Base-by-base conservation (phyloP, 2,888 invertebrate species). In the Caenorhabditis sp. region DNA sequence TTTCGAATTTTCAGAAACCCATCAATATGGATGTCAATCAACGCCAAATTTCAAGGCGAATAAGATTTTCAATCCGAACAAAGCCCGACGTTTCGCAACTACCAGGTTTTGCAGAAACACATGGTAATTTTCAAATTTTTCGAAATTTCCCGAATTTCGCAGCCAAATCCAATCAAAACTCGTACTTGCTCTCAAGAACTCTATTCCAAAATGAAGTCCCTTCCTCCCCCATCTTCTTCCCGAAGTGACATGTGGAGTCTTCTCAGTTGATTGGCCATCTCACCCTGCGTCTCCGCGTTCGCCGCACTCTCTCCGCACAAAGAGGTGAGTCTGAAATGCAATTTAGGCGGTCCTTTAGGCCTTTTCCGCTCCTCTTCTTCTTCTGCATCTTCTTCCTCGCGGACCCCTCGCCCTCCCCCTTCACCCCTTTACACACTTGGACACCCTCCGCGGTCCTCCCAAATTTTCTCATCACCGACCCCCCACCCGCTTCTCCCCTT, bases 311-410 rank as follows among this genome's bases (percentile, higher is more conserved):
- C 56, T 53, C 4, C 20, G 3, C 32, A 60, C 35, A 22, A n/a
- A 62, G 80, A 74, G 72, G 80, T 80, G 68, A 72, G 80, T 72
- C 72, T 72, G 64, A 80, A 80, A 80, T 80, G 80, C 68, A 80
- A 80, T 80, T 80, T 80, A 62, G 64, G 64, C 65, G 40, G 18
- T 47, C 47, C 47, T 40, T 9, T 9, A 51, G 26, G 18, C 3
- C 47, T 18, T 67, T 74, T 67, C 61, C 56, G 61, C 47, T n/a
- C 65, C 26, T 56, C 51, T 58, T 61, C 55, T 40, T 24, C 53
- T 44, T n/a, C n/a, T n/a, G n/a, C n/a, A n/a, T n/a, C n/a, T n/a
- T n/a, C n/a, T n/a, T n/a, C n/a, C n/a, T n/a, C n/a, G n/a, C n/a
- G n/a, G n/a, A n/a, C n/a, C n/a, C n/a, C n/a, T n/a, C n/a, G n/a